These are phyloP conservation scores for Himalopsyche anomala DNA, from an alignment of 2,888 invertebrate species.

Conservation along the genomic window DNA sequence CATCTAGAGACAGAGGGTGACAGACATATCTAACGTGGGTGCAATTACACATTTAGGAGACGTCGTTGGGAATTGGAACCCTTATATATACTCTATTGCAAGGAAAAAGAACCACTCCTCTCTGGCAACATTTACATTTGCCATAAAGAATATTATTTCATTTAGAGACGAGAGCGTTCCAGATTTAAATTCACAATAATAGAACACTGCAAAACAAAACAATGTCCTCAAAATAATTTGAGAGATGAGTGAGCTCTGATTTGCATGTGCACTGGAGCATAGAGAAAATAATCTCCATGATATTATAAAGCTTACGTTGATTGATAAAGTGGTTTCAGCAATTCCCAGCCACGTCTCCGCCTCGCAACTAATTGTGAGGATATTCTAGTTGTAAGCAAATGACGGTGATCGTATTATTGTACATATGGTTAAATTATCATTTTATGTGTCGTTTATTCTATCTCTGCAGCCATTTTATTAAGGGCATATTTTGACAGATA, in stretches of 20 bases:
- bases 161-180: not conserved
- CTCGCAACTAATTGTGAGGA: slow-evolving; percentile 37
- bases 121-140: not conserved
- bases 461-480: too few species aligned
- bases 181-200: not conserved
- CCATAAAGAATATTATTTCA: not conserved
- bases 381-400: slow-evolving; percentile 37
- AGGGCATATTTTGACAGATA: too few species aligned
- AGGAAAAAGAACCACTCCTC: not conserved
- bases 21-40: slow-evolving; percentile 57
- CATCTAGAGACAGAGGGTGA: slow-evolving; percentile 55
- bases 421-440: not conserved
- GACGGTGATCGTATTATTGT: slow-evolving; percentile 39
- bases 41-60: slow-evolving; percentile 55
- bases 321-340: slow-evolving; percentile 25
- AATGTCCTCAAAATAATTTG: not conserved
- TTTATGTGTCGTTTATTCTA: too few species aligned
- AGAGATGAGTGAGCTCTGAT: not conserved
- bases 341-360: slow-evolving; percentile 38
- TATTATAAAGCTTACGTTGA: not conserved
- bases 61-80: slow-evolving; percentile 44
- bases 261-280: slow-evolving; percentile 20
- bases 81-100: not conserved
- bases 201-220: not conserved
- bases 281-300: not conserved